These are phyloP conservation scores for Sebastes steindachneri DNA, from an alignment of 2,797 vertebrate species.

Conservation along the genomic window DNA sequence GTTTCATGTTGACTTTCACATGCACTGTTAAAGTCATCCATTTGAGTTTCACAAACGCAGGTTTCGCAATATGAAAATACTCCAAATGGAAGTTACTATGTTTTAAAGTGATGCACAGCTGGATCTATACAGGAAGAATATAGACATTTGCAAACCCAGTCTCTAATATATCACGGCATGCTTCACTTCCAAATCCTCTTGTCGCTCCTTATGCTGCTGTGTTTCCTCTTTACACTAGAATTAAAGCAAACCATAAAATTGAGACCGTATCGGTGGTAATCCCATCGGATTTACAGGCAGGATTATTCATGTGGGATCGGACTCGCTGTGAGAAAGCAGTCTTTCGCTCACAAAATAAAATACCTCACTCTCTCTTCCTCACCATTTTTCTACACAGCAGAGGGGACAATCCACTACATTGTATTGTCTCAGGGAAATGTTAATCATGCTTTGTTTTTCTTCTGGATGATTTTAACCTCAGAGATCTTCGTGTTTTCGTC, in stretches of 20 bases:
- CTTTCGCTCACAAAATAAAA: slow-evolving; percentile 26
- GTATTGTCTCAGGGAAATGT: background rate
- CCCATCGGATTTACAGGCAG: slow-evolving; percentile 52
- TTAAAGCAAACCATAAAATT: slow-evolving; percentile 47
- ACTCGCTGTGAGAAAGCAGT: slow-evolving; percentile 27
- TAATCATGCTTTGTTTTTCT: slow-evolving; percentile 15
- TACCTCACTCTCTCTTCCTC: background rate
- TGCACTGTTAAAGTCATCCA: background rate
- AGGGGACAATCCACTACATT: background rate
- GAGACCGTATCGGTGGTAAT: slow-evolving; percentile 54
- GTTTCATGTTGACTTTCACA: background rate
- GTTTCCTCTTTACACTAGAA: slow-evolving; percentile 45
- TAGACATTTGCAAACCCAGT: background rate
- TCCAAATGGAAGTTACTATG: background rate
- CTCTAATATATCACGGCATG: background rate
- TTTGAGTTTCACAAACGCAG: background rate
- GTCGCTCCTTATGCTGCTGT: slow-evolving; percentile 3
- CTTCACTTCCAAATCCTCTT: slow-evolving; percentile 23
- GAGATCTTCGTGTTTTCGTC: background rate
- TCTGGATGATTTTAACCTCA: slow-evolving; percentile 10
- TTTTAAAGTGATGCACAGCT: background rate
- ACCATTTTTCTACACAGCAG: slow-evolving; percentile 9
- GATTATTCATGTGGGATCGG: slow-evolving; percentile 61
- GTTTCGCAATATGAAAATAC: background rate
- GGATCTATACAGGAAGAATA: background rate